Percentiles rank a stretch among this genome's conserved stretches.
Evolutionary conservation across 2,113 vertebrate species (phyloP).

Genomic region (Phylloscopus trochilus): DNA sequence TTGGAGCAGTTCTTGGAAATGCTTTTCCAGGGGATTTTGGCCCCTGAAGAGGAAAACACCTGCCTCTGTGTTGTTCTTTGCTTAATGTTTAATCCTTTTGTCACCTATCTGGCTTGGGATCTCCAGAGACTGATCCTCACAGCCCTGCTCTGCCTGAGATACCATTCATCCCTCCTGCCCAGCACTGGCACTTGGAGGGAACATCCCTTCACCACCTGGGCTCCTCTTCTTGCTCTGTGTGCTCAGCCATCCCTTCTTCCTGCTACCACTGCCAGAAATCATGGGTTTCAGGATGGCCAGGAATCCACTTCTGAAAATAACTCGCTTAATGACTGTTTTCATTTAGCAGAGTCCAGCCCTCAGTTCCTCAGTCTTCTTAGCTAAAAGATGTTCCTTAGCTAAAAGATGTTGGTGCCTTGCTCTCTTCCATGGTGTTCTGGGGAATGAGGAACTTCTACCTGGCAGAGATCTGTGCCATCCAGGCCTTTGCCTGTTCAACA

Average conservation of each 20-base stretch:
- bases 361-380: background rate
- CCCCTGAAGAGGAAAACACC: background rate
- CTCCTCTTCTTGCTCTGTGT: background rate
- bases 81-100: background rate
- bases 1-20: background rate
- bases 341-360: background rate
- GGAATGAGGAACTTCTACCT: background rate
- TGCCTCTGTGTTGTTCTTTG: background rate
- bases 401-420: fast-evolving
- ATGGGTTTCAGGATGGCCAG: background rate
- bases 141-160: background rate
- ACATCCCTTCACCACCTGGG: background rate
- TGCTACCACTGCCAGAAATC: background rate
- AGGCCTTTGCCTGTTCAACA: background rate
- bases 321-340: background rate
- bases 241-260: background rate
- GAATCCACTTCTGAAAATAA: background rate
- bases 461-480: background rate
- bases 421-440: background rate
- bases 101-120: background rate
- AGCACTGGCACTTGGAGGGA: background rate
- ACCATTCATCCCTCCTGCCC: background rate
- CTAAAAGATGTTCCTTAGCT: background rate
- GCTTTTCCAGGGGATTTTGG: background rate
- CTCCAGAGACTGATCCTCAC: background rate